Conservation (phyloP, 2,113 vertebrate genomes). For the Psilopsiagon aurifrons region DNA sequence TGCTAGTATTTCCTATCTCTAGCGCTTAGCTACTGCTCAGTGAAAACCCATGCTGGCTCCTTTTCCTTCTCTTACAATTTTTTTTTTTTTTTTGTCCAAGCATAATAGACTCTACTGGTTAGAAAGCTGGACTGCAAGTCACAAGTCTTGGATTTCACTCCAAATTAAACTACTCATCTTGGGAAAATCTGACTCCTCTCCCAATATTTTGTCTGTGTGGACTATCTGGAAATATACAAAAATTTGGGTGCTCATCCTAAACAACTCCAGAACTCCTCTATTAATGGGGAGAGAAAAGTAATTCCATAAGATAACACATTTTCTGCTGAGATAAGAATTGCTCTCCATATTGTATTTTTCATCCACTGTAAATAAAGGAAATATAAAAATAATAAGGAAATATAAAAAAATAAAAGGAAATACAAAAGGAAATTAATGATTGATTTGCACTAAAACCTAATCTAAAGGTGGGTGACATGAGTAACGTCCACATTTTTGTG, state of each 20-base stretch:
- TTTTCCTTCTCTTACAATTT: neutral
- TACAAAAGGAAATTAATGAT: neutral
- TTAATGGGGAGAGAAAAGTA: neutral
- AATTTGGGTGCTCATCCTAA: neutral
- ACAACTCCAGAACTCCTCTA: neutral
- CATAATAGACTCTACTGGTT: neutral
- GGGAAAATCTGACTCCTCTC: neutral
- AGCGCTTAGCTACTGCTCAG: neutral
- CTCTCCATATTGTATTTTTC: rapidly evolving
- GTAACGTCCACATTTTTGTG: neutral
- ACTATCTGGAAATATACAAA: neutral
- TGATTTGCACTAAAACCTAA: neutral
- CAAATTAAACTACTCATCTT: neutral
- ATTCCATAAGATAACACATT: neutral
- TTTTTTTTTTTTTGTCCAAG: neutral
- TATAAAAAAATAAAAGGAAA: no score
- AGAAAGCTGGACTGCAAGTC: neutral
- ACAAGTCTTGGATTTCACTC: neutral
- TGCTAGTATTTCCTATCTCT: neutral
- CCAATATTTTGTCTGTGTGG: neutral
- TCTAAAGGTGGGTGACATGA: neutral
- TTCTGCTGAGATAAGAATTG: neutral
- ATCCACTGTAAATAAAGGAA: neutral
- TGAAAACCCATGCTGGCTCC: neutral
- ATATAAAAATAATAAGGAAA: no score